Evolutionary conservation across 2,888 invertebrate species (phyloP).

Genomic region (Prenolepis imparis): DNA sequence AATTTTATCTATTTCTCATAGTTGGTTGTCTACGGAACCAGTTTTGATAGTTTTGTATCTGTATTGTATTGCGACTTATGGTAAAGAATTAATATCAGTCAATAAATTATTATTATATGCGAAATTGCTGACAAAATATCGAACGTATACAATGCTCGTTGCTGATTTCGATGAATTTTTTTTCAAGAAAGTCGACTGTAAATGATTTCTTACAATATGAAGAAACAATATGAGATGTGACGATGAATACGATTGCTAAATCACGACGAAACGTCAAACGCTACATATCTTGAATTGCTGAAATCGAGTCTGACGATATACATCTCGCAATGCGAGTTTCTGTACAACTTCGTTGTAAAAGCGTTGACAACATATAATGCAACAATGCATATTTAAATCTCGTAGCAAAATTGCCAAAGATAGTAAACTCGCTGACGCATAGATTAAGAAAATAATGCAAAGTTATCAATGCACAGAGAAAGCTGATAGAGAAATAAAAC

Average conservation of each 20-base stretch:
- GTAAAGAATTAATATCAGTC: constrained; percentile 4
- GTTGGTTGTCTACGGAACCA: neutral
- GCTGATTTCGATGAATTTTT: constrained; percentile 20
- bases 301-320: constrained; percentile 11
- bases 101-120: constrained; percentile 13
- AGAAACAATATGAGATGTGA: neutral
- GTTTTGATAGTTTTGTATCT: constrained; percentile 2
- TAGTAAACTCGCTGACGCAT: neutral
- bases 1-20: constrained; percentile 5
- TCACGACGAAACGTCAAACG: neutral
- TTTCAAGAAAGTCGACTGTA: neutral
- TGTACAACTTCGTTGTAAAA: constrained; percentile 25
- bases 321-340: constrained; percentile 5
- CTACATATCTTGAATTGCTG: neutral
- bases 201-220: neutral
- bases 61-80: constrained; percentile 12
- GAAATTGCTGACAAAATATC: constrained; percentile 15
- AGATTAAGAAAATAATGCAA: constrained; percentile 33
- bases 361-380: neutral
- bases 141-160: constrained; percentile 9
- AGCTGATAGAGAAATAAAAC: constrained; percentile 40
- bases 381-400: neutral
- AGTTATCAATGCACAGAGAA: constrained; percentile 30
- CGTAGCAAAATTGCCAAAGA: neutral
- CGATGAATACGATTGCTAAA: neutral